Evolutionary conservation across 2,888 invertebrate genomes (phyloP).

Genomic region (Pristionchus entomophagus): DNA sequence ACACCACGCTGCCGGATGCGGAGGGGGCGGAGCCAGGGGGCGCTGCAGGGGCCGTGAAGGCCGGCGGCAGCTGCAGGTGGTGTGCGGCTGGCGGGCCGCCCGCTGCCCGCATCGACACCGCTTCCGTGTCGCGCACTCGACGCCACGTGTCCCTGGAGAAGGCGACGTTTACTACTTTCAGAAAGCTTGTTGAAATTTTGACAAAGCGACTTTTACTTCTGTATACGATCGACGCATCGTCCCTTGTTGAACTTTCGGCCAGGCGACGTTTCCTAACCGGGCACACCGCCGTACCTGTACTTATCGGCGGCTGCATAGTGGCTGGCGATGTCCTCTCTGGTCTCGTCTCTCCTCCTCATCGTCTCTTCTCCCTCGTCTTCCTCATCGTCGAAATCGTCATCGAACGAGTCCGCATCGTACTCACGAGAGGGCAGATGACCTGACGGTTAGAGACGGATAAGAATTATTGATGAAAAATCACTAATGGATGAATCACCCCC

Average conservation of each 20-base stretch:
- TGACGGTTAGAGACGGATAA: too few species aligned
- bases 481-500: too few species aligned
- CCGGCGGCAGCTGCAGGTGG: slow-evolving; percentile 39
- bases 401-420: slow-evolving; percentile 47
- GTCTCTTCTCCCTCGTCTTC: slow-evolving; percentile 46
- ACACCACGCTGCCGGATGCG: slow-evolving; percentile 7
- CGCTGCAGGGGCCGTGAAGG: slow-evolving; percentile 38
- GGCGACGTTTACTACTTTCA: neutral
- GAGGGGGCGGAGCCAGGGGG: slow-evolving; percentile 19
- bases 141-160: slow-evolving; percentile 60
- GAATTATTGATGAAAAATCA: neutral
- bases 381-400: slow-evolving; percentile 45
- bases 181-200: too few species aligned
- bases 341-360: slow-evolving; percentile 35
- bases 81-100: slow-evolving; percentile 25
- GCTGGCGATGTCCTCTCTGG: slow-evolving; percentile 58
- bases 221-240: too few species aligned
- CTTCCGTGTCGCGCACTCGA: slow-evolving; percentile 57
- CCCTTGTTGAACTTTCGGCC: neutral
- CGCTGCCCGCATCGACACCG: slow-evolving; percentile 42
- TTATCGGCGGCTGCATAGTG: slow-evolving; percentile 63
- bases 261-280: neutral
- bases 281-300: slow-evolving; percentile 50
- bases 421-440: neutral
- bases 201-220: neutral